Conservation (phyloP, 2,888 invertebrate genomes). For the Arge pagana region DNA sequence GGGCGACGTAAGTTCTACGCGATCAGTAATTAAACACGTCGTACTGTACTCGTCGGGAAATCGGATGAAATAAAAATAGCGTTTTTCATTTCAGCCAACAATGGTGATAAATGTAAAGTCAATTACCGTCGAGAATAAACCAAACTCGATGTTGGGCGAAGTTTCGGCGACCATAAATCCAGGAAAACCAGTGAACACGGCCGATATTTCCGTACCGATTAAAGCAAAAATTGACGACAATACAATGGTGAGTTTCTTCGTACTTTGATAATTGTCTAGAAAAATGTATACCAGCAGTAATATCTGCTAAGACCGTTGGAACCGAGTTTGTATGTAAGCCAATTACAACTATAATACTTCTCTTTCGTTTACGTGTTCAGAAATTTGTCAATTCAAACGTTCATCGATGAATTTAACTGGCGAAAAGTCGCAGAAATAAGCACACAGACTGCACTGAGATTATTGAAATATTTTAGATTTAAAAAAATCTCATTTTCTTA, state of each 20-base stretch:
- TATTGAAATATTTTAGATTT: no score
- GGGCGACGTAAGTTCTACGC: conserved; percentile 6
- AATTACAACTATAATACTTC: no score
- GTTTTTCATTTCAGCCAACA: not conserved
- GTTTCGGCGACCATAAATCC: not conserved
- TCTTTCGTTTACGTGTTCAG: no score
- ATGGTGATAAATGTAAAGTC: not conserved
- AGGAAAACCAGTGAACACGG: conserved; percentile 3
- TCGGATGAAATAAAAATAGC: not conserved
- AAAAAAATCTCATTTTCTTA: no score
- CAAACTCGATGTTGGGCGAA: not conserved
- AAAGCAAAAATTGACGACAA: conserved; percentile 11
- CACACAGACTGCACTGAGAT: no score
- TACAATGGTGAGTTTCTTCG: conserved; percentile 13
- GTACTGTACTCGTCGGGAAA: not conserved
- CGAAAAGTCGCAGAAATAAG: no score
- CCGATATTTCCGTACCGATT: conserved; percentile 7
- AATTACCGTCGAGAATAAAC: not conserved
- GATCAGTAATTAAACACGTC: not conserved
- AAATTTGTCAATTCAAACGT: no score
- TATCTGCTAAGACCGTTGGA: not conserved
- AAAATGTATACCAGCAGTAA: no score
- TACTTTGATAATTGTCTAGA: no score
- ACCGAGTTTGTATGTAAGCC: not conserved
- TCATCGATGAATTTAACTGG: conserved; percentile 21